Base-by-base conservation (phyloP, 2,888 invertebrate species). In the Antheraea assamensis region DNA sequence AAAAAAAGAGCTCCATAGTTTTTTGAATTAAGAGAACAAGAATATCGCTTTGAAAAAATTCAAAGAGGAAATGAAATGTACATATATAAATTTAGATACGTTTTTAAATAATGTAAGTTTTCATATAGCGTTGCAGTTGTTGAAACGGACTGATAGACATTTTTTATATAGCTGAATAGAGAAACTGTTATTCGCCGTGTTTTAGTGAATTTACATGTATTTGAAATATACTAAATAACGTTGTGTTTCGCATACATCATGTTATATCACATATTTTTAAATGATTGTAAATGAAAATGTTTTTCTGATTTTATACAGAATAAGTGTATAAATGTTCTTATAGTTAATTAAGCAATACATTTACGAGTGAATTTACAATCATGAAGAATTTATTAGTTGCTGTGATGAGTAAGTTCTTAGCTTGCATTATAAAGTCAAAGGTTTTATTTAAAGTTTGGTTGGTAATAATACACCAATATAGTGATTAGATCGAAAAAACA, bases 131-230 rank as follows among this genome's bases (percentile, higher is more conserved):
- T 86, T 82, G 88, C 79, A 84, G 86, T 87, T 90, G 89, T 90
- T 91, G 83, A 88, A 83, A 86, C 93, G 91, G 92, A 93, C 92
- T 93, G 92, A 93, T 92, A 92, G 90, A 83, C 77, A n/a, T 86
- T 87, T 88, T 87, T 68, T 64, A 72, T 49, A 66, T 74, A 74
- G 71, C 52, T 64, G 61, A 61, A 70, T 74, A 71, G 73, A 74
- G 61, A 71, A 70, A 71, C 42, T 55, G 24, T 73, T 71, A 3
- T 49, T 30, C 30, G 70, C n/a, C 24, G 21, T 35, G 42, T 73
- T 58, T 42, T 73, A 73, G 24, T 55, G 73, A 42, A 73, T 66
- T 49, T n/a, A 52, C 52, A 52, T 5, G 52, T n/a, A 52, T 21
- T 19, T 52, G 21, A 21, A 52, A 52, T 42, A 42, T 42, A 42